Conservation (phyloP, 2,113 vertebrate species). For the Jaculus jaculus region DNA sequence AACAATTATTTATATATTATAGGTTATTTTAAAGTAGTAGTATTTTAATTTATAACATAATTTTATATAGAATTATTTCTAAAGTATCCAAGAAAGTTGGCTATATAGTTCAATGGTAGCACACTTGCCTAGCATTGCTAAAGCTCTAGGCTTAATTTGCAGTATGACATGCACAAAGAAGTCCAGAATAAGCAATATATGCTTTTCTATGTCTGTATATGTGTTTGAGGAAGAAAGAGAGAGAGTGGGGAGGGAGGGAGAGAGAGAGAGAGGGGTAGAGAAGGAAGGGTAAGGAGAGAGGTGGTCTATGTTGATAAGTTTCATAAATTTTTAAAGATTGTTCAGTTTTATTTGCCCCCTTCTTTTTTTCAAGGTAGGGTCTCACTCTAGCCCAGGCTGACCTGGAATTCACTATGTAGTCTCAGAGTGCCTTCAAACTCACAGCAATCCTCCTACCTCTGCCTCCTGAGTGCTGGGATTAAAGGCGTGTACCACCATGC, state of each 20-base stretch:
- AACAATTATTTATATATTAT: constrained; percentile 19
- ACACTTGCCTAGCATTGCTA: not conserved
- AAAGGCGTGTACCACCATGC: too few species aligned
- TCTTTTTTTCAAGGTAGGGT: too few species aligned
- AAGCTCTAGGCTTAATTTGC: not conserved
- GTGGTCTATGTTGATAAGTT: not conserved
- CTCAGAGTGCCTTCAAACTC: too few species aligned
- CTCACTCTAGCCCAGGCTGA: too few species aligned
- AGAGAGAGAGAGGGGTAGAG: too few species aligned
- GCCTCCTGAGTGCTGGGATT: too few species aligned
- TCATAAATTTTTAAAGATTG: not conserved
- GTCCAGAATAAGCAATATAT: not conserved
- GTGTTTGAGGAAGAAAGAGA: not conserved
- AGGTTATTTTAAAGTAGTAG: not conserved
- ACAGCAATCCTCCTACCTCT: too few species aligned
- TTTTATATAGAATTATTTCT: not conserved
- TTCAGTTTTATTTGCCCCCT: not conserved
- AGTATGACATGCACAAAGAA: not conserved
- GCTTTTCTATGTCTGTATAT: not conserved
- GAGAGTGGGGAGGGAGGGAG: not conserved
- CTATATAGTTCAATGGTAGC: not conserved
- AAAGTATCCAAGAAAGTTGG: not conserved
- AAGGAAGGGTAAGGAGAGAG: not conserved
- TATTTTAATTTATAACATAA: not conserved
- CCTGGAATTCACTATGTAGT: too few species aligned